Percentiles rank a stretch among this genome's conserved stretches.
phyloP scores from a whole-genome alignment of 1,140 invertebrate species.

The Cardiocondyla obscurior region DNA sequence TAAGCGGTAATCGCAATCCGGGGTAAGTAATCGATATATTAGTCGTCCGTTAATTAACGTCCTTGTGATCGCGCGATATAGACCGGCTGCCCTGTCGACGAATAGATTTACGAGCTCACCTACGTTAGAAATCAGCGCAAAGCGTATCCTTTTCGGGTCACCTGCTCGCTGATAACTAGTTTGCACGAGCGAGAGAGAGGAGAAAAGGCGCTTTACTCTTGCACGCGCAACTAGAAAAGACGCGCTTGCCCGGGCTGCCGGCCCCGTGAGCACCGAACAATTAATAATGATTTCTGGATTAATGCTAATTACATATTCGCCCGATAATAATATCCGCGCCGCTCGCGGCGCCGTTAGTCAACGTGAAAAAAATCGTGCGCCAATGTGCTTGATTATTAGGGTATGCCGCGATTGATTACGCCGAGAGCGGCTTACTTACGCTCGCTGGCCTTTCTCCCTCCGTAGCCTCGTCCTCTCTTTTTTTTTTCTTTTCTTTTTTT shows the following conservation, averaged over 20 bases:
- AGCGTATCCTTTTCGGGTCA: conserved; percentile 70
- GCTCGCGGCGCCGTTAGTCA: conserved; percentile 14
- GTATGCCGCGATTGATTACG: conserved; percentile 35
- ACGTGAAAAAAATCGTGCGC: conserved; percentile 34
- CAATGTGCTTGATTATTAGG: conserved; percentile 48
- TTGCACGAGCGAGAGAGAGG: conserved; percentile 46
- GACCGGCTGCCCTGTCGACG: conserved; percentile 68
- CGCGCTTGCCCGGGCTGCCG: not conserved
- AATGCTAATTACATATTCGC: conserved; percentile 49
- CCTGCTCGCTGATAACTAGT: conserved; percentile 61
- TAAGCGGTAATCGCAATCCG: conserved; percentile 72
- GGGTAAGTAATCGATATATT: conserved; percentile 78
- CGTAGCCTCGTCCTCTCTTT: not conserved
- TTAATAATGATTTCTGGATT: conserved; percentile 51
- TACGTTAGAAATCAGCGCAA: conserved; percentile 66
- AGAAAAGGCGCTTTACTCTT: conserved; percentile 58
- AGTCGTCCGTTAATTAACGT: conserved; percentile 75
- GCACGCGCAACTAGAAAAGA: not conserved
- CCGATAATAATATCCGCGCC: conserved; percentile 37
- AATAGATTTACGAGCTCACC: conserved; percentile 67
- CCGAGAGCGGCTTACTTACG: conserved; percentile 25
- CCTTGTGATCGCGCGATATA: conserved; percentile 74
- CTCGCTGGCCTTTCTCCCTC: not conserved
- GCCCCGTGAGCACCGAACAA: conserved; percentile 6
- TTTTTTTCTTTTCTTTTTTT: conserved; percentile 51